Percentiles rank a stretch among this genome's conserved stretches.
Evolutionary conservation across 2,797 vertebrate genomes (phyloP).

Genomic region (Chaetophractus vellerosus): DNA sequence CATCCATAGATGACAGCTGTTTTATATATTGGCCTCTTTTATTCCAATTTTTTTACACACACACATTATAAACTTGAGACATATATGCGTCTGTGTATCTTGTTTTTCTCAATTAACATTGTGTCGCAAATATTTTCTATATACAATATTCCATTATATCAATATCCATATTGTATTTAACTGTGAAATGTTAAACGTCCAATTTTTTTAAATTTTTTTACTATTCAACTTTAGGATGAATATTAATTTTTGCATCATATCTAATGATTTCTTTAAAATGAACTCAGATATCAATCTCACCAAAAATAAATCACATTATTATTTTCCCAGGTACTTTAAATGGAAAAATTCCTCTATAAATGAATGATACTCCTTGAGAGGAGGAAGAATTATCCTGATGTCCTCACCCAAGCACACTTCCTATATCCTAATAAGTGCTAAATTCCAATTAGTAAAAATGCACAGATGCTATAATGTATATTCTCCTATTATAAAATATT

Average conservation of each 20-base stretch:
- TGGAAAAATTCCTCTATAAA: neutral
- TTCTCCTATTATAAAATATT: neutral
- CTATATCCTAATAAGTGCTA: neutral
- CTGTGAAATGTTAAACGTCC: neutral
- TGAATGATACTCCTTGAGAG: neutral
- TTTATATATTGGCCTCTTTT: constrained; percentile 56
- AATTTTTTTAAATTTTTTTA: neutral
- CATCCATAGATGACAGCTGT: constrained; percentile 45
- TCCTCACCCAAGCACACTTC: neutral
- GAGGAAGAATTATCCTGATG: neutral
- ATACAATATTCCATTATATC: neutral
- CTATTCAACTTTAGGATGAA: neutral
- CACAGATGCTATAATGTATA: neutral
- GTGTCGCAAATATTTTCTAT: neutral
- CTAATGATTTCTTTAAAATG: neutral
- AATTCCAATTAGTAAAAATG: neutral
- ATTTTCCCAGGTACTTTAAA: constrained; percentile 16
- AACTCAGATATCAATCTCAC: neutral
- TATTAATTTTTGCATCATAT: neutral
- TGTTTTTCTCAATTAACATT: constrained; percentile 3
- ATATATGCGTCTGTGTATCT: neutral
- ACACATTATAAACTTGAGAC: neutral
- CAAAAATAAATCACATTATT: neutral
- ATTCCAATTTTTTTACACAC: neutral
- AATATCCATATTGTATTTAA: neutral